Evolutionary conservation across 2,113 vertebrate genomes (phyloP).

Genomic region (Oenanthe melanoleuca): DNA sequence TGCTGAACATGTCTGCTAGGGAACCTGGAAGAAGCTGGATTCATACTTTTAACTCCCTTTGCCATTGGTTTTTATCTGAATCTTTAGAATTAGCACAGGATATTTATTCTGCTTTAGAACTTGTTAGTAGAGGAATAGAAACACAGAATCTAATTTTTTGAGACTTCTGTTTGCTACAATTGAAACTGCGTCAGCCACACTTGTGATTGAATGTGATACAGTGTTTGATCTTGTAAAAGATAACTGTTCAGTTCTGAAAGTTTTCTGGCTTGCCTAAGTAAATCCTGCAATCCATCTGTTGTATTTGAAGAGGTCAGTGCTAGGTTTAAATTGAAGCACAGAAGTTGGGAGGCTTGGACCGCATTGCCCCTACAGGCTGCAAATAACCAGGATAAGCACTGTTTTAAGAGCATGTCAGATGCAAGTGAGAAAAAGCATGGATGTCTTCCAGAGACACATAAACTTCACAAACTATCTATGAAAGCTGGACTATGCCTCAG

Average conservation of each 20-base stretch:
- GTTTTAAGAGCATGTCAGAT: neutral
- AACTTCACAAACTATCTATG: neutral
- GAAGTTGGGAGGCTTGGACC: neutral
- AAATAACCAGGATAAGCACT: neutral
- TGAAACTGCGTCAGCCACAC: neutral
- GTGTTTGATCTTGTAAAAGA: neutral
- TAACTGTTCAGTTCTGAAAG: neutral
- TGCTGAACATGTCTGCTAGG: neutral
- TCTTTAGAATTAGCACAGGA: slow-evolving; percentile 35
- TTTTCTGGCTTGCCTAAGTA: neutral
- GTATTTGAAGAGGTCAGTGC: neutral
- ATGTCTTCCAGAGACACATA: neutral
- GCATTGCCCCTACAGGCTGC: neutral
- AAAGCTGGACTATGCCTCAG: neutral
- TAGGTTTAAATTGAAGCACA: neutral
- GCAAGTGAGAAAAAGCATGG: neutral
- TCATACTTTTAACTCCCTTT: neutral
- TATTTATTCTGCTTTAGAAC: slow-evolving; percentile 53
- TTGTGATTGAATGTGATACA: neutral
- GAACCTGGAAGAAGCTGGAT: slow-evolving; percentile 1
- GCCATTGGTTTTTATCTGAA: neutral
- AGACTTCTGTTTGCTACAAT: neutral
- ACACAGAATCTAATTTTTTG: neutral
- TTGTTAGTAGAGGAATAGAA: slow-evolving; percentile 3
- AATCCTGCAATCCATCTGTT: neutral